phyloP scores from a whole-genome alignment of 2,113 vertebrate species.

The Actinemys pallida region DNA sequence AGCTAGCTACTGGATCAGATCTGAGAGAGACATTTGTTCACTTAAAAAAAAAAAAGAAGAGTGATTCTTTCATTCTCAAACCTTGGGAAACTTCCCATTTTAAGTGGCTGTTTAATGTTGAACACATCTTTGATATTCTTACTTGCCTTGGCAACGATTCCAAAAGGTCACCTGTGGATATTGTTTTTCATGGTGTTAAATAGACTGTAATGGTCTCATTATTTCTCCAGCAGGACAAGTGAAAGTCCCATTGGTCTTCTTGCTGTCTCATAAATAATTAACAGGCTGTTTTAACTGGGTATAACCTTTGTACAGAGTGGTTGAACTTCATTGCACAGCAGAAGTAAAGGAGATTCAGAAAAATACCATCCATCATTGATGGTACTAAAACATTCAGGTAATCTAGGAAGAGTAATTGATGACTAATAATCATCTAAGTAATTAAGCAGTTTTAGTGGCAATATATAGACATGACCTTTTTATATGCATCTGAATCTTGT shows the following conservation, averaged over 20 bases:
- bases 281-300: conserved; percentile 67
- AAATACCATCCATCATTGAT: conserved; percentile 50
- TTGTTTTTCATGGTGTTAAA: conserved; percentile 76
- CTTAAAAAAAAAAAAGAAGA: conserved; percentile 36
- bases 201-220: conserved; percentile 70
- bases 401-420: conserved; percentile 21
- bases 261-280: conserved; percentile 79
- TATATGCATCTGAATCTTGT: background rate
- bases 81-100: background rate
- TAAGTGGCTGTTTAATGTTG: conserved; percentile 10
- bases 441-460: background rate
- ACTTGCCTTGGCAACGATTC: conserved; percentile 61
- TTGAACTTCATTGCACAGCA: conserved; percentile 32
- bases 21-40: background rate
- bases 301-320: conserved; percentile 70
- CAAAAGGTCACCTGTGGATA: conserved; percentile 75
- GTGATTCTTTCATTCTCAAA: conserved; percentile 21
- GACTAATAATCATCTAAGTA: background rate
- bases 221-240: conserved; percentile 69
- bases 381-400: conserved; percentile 48
- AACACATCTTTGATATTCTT: conserved; percentile 48
- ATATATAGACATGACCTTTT: background rate
- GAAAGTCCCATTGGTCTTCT: conserved; percentile 73
- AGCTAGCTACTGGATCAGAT: background rate
- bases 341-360: conserved; percentile 35